Evolutionary conservation across 2,797 vertebrate genomes (phyloP).

Genomic region (Strix occidentalis): DNA sequence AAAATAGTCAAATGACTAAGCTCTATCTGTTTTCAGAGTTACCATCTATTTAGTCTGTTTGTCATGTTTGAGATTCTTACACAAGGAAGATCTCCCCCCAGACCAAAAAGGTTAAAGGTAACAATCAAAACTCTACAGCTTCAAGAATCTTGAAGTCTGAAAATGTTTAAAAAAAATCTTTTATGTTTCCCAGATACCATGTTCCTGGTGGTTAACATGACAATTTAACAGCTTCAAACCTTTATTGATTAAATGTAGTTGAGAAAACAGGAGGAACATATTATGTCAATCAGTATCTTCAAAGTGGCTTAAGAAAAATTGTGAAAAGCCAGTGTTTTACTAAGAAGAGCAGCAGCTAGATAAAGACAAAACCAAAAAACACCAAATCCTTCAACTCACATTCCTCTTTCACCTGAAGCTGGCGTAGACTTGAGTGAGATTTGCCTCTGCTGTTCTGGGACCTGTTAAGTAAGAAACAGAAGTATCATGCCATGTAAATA

Average conservation of each 20-base stretch:
- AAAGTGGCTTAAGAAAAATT: background rate
- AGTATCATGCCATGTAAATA: background rate
- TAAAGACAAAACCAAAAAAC: background rate
- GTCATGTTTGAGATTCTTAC: background rate
- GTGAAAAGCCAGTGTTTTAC: background rate
- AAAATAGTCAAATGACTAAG: too few relatives aligned
- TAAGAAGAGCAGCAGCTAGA: background rate
- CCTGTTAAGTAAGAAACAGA: conserved; percentile 71
- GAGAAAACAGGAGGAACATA: background rate
- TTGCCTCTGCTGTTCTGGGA: conserved; percentile 93
- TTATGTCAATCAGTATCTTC: background rate
- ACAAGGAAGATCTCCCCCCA: background rate
- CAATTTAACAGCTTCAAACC: background rate
- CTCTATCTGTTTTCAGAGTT: background rate
- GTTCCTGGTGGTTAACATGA: background rate
- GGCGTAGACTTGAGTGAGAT: conserved; percentile 92
- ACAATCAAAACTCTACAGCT: background rate
- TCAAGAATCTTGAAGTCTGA: background rate
- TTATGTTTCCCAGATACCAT: background rate
- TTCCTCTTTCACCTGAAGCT: conserved; percentile 91
- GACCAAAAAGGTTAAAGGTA: background rate
- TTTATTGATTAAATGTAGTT: background rate
- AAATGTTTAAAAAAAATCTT: background rate
- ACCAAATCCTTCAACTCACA: conserved; percentile 75
- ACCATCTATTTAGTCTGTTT: background rate